Evolutionary conservation across 2,888 invertebrate genomes (phyloP), one percentile per base, ranked within the genome.

Genomic region (Protonemura montana): DNA sequence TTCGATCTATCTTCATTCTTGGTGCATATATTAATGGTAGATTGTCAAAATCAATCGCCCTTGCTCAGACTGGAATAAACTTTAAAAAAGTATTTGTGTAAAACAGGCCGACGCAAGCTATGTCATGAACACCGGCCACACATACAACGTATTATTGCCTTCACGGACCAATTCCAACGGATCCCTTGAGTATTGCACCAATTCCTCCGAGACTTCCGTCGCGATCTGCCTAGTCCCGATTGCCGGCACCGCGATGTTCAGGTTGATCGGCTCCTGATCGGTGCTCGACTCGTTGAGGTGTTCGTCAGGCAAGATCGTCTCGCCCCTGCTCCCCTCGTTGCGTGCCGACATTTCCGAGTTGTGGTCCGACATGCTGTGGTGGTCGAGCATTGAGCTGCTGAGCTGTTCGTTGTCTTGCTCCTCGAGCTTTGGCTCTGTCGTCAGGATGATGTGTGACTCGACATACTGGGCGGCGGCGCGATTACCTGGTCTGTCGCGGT

Each of bases 101-200:
- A 30, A 10, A 29, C 25, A 3, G 21, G 16, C 59, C 59, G 1
- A 10, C 59, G 59, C 59, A 6, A 29, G 86, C 87, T 88, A 88
- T 84, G 88, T 86, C 88, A 90, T 90, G 88, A 90, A 89, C 85
- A 91, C 90, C 82, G 90, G 90, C 90, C 90, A 90, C 88, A 92
- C 92, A 89, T 90, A 93, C 90, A 93, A 89, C 59, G 91, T 91
- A 88, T 92, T 92, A 25, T 90, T 89, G 28, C 91, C 91, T 87
- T 91, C 90, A 27, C 91, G 91, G 30, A 90, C 89, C 21, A 91
- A 90, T 85, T 92, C 92, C 76, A 92, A 89, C 3, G 92, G 91
- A 89, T 92, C 92, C 87, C 91, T 81, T 7, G 87, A 26, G 82
- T 88, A 88, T 42, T 88, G 88, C 25, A 88, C 76, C 77, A 88